phyloP scores from a whole-genome alignment of 2,888 invertebrate genomes.

The Lasius platythorax region DNA sequence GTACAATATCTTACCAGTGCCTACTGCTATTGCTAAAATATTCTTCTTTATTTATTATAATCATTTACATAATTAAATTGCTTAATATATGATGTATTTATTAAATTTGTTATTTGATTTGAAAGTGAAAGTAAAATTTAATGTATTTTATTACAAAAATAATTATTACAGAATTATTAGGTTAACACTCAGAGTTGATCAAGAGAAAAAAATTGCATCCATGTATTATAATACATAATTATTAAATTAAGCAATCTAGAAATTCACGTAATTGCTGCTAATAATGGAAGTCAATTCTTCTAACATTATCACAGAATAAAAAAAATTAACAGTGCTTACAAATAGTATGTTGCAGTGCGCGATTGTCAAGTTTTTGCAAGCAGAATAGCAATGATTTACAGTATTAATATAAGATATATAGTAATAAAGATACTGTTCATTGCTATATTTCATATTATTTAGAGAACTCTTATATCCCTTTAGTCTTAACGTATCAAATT shows the following conservation, averaged over 20 bases:
- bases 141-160: slow-evolving; percentile 63
- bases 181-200: slow-evolving; percentile 3
- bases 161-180: slow-evolving; percentile 50
- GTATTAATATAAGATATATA: slow-evolving; percentile 16
- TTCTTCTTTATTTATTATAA: slow-evolving; percentile 60
- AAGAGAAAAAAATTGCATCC: neutral
- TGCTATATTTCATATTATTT: slow-evolving; percentile 22
- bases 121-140: neutral
- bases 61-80: slow-evolving; percentile 32
- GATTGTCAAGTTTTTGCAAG: neutral
- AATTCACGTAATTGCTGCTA: neutral
- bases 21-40: slow-evolving; percentile 65
- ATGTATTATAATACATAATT: neutral
- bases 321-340: slow-evolving; percentile 28
- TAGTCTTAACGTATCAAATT: neutral
- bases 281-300: slow-evolving; percentile 29
- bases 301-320: slow-evolving; percentile 12
- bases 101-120: slow-evolving; percentile 14
- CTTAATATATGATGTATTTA: slow-evolving; percentile 17
- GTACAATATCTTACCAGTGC: neutral
- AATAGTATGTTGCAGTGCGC: neutral
- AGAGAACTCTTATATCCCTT: slow-evolving; percentile 8
- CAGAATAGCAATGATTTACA: slow-evolving; percentile 2
- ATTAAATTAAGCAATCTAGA: slow-evolving; percentile 30
- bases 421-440: neutral